Percentiles rank a stretch among this genome's conserved stretches.
phyloP scores from a whole-genome alignment of 2,113 vertebrate species.

The Onychorhynchus coronatus region DNA sequence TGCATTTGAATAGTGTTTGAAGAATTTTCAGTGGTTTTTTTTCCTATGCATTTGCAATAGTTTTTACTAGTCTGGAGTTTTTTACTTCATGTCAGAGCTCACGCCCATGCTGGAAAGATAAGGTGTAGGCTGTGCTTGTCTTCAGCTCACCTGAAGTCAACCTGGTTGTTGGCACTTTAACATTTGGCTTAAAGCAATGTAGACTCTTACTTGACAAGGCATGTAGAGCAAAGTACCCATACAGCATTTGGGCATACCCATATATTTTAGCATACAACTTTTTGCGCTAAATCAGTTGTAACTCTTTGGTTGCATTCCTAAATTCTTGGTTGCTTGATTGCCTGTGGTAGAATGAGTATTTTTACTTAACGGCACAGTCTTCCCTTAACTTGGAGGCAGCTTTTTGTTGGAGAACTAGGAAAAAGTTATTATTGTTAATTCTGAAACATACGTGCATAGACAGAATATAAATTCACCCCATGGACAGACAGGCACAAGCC shows the following conservation, averaged over 20 bases:
- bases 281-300: not conserved
- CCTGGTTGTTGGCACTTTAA: not conserved
- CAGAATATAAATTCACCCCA: not conserved
- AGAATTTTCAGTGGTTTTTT: not conserved
- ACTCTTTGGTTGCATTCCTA: not conserved
- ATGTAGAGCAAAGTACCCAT: not conserved
- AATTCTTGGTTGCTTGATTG: not conserved
- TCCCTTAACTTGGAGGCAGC: not conserved
- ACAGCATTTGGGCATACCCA: not conserved
- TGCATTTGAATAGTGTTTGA: not conserved
- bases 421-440: not conserved
- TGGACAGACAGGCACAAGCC: not conserved
- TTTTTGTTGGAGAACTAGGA: not conserved
- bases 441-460: not conserved
- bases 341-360: not conserved
- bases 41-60: rapidly evolving
- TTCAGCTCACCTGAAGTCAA: not conserved
- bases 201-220: not conserved
- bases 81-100: not conserved
- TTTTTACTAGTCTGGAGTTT: not conserved
- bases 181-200: not conserved
- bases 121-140: not conserved
- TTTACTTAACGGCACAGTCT: not conserved
- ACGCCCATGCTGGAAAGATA: not conserved
- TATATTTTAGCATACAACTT: not conserved